Conservation (phyloP, 2,113 vertebrate species). For the Vicugna pacos region DNA sequence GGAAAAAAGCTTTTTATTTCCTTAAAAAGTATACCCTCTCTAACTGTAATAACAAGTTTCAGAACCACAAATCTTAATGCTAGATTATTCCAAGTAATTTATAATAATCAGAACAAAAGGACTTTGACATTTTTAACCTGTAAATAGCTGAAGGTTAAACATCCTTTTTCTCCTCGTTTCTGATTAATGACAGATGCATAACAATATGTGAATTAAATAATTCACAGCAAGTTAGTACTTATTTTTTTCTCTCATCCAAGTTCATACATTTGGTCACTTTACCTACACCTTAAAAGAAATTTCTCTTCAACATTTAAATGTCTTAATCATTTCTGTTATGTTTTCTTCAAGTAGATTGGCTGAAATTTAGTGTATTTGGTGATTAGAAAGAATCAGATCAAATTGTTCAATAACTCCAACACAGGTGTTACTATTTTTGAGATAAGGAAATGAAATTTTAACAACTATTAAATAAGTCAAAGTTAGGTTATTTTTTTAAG, state of each 20-base stretch:
- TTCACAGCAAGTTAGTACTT: background rate
- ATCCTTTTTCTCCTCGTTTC: slow-evolving; percentile 69
- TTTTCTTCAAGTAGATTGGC: background rate
- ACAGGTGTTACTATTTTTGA: background rate
- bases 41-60: slow-evolving; percentile 85
- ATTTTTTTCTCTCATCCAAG: background rate
- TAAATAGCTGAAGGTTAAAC: slow-evolving; percentile 75
- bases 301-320: background rate
- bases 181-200: slow-evolving; percentile 32
- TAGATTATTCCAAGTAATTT: slow-evolving; percentile 85
- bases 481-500: background rate
- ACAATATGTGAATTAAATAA: background rate
- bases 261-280: background rate
- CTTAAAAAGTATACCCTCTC: slow-evolving; percentile 82
- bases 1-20: slow-evolving; percentile 86
- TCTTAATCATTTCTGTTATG: slow-evolving; percentile 8
- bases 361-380: slow-evolving; percentile 17
- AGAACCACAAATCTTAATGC: slow-evolving; percentile 84
- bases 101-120: slow-evolving; percentile 85
- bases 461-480: background rate
- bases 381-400: background rate
- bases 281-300: background rate
- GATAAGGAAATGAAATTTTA: background rate
- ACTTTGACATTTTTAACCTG: slow-evolving; percentile 86
- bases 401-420: slow-evolving; percentile 35